Conservation (phyloP, 1,140 invertebrate genomes). For the Panagrolaimus sp. region DNA sequence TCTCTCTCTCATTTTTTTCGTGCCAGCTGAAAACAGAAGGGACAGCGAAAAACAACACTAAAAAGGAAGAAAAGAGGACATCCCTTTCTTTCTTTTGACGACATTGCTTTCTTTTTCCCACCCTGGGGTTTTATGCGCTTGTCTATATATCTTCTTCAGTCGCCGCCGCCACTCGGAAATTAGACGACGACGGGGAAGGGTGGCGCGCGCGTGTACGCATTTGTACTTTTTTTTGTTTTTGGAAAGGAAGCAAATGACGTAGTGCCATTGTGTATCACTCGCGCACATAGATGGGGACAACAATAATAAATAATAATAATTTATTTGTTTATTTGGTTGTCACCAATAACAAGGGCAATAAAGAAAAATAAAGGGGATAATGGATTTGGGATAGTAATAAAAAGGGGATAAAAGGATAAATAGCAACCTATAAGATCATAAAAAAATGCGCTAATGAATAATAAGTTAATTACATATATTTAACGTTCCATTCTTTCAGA, state of each 20-base stretch:
- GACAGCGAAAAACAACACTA: neutral
- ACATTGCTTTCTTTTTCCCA: no score
- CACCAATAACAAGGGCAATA: neutral
- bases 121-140: no score
- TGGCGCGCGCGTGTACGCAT: no score
- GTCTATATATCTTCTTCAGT: no score
- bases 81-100: neutral
- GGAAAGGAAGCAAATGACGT: neutral
- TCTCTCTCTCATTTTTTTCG: neutral
- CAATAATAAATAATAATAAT: conserved; percentile 1
- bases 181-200: no score
- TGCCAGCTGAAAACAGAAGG: conserved; percentile 14
- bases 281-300: neutral
- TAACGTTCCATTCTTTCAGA: conserved; percentile 31
- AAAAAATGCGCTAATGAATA: neutral
- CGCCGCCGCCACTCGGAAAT: no score
- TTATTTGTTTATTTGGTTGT: neutral
- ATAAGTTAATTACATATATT: neutral
- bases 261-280: conserved; percentile 12
- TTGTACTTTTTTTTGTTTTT: no score
- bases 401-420: no score
- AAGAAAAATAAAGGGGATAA: neutral
- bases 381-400: no score
- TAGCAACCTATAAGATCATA: neutral
- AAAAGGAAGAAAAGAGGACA: conserved; percentile 1